phyloP scores from a whole-genome alignment of 1,140 invertebrate genomes.

The Colletes latitarsis region DNA sequence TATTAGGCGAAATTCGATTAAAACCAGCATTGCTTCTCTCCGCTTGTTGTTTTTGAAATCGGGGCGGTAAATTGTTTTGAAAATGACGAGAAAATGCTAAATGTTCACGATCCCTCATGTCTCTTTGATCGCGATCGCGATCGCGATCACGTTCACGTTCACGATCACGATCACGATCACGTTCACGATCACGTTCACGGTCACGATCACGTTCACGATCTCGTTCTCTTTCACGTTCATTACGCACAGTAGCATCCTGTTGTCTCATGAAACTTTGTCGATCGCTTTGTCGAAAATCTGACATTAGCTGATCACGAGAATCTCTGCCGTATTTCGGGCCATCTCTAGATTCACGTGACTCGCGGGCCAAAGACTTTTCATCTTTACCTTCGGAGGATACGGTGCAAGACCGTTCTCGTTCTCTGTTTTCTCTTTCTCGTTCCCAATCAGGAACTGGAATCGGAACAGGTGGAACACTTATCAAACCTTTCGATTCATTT shows the following conservation, averaged over 20 bases:
- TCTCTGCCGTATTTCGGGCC: slow-evolving; percentile 61
- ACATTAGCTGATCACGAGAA: slow-evolving; percentile 43
- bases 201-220: slow-evolving; percentile 77
- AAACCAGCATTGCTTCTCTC: slow-evolving; percentile 75
- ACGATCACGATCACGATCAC: slow-evolving; percentile 42
- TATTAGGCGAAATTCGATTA: slow-evolving; percentile 75
- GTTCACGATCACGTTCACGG: slow-evolving; percentile 70
- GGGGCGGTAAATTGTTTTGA: slow-evolving; percentile 90
- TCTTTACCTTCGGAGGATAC: slow-evolving; percentile 81
- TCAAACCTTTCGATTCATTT: slow-evolving; percentile 73
- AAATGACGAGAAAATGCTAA: slow-evolving; percentile 87
- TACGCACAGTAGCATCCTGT: slow-evolving; percentile 43
- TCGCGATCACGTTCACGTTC: slow-evolving; percentile 59
- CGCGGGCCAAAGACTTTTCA: slow-evolving; percentile 68
- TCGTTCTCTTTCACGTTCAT: slow-evolving; percentile 78
- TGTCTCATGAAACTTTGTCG: slow-evolving; percentile 63
- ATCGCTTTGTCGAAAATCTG: slow-evolving; percentile 59
- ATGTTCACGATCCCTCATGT: slow-evolving; percentile 74
- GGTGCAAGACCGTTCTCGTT: slow-evolving; percentile 78
- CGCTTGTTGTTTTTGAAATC: slow-evolving; percentile 90
- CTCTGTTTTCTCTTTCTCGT: slow-evolving; percentile 82
- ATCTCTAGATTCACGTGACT: slow-evolving; percentile 61
- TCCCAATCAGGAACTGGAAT: slow-evolving; percentile 83
- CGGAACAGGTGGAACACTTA: slow-evolving; percentile 77
- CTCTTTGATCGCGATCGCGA: slow-evolving; percentile 68